Evolutionary conservation across 2,113 vertebrate species (phyloP).

Genomic region (Otolemur garnettii): DNA sequence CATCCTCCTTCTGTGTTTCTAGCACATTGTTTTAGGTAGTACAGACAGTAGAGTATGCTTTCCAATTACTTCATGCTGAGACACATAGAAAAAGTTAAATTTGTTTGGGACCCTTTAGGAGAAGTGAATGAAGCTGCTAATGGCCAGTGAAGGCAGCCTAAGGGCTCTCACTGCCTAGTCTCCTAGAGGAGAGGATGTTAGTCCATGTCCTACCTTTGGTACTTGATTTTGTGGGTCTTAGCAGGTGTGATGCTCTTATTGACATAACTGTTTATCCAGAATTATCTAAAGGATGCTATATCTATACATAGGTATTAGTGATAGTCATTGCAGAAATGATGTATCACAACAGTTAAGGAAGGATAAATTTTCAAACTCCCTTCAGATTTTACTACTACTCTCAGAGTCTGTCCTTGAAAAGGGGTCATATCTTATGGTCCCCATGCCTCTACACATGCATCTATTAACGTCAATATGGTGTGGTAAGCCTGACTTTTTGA

Average conservation of each 20-base stretch:
- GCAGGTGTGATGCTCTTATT: neutral
- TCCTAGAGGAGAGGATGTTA: neutral
- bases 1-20: neutral
- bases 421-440: neutral
- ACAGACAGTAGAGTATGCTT: neutral
- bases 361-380: neutral
- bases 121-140: neutral
- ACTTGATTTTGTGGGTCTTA: neutral
- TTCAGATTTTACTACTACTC: neutral
- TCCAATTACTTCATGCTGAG: neutral
- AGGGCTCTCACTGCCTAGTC: neutral
- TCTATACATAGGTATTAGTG: neutral
- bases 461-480: neutral
- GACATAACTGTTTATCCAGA: neutral
- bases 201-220: neutral
- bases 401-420: neutral
- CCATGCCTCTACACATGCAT: accelerated
- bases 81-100: neutral
- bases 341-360: neutral
- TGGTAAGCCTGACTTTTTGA: neutral
- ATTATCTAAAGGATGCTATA: neutral
- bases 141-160: neutral
- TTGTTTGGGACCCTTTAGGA: neutral
- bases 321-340: neutral
- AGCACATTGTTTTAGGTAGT: neutral